A percentile compares a stretch with the other conserved stretches of the same genome.
Evolutionary conservation across 2,888 invertebrate species (phyloP).

Genomic region (Lithophane semibrunnea): DNA sequence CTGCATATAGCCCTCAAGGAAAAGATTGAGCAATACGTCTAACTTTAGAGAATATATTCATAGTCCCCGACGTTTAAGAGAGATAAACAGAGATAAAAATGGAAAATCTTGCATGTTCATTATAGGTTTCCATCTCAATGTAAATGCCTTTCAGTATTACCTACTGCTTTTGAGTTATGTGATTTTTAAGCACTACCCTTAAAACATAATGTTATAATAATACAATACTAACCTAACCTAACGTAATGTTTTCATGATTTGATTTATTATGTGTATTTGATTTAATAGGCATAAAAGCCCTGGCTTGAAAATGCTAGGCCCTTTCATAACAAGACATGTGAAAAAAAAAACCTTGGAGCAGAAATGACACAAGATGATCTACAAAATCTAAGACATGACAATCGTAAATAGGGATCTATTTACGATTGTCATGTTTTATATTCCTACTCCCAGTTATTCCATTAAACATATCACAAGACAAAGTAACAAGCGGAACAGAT

Average conservation of each 20-base stretch:
- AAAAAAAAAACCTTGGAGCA: no score
- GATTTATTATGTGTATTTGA: no score
- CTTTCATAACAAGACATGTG: neutral
- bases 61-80: neutral
- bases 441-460: slow-evolving; percentile 46
- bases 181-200: no score
- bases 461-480: slow-evolving; percentile 70
- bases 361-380: neutral
- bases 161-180: neutral
- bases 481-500: slow-evolving; percentile 73
- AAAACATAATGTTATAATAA: no score
- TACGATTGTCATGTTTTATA: no score
- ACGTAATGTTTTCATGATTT: no score
- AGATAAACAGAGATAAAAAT: slow-evolving; percentile 3
- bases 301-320: neutral
- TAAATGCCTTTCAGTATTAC: neutral
- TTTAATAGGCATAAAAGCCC: neutral
- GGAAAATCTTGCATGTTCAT: neutral
- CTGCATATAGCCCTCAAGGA: slow-evolving; percentile 54
- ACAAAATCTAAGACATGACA: neutral
- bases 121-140: neutral
- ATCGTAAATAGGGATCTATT: slow-evolving; percentile 16
- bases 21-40: slow-evolving; percentile 53
- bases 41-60: slow-evolving; percentile 21
- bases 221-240: no score